These are phyloP conservation scores for Pandion haliaetus DNA, from an alignment of 2,113 vertebrate species.

Conservation along the genomic window DNA sequence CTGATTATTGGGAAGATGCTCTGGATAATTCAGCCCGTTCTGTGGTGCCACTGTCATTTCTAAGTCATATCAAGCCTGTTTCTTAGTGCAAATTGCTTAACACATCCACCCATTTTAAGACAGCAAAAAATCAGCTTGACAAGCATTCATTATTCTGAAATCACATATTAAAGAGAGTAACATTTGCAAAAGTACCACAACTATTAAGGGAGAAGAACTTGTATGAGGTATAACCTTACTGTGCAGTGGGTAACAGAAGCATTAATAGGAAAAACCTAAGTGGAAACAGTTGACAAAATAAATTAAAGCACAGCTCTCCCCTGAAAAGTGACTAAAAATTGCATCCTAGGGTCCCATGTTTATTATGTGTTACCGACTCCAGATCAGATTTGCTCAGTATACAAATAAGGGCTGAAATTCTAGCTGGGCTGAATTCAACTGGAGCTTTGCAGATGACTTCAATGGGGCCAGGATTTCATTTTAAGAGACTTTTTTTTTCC, in stretches of 20 bases:
- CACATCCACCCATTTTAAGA: constrained; percentile 35
- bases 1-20: constrained; percentile 7
- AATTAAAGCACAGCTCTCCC: constrained; percentile 36
- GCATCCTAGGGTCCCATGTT: constrained; percentile 57
- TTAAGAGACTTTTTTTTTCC: not conserved
- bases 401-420: constrained; percentile 64
- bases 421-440: constrained; percentile 29
- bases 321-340: constrained; percentile 62
- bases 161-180: constrained; percentile 30
- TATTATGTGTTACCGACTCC: constrained; percentile 64
- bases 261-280: constrained; percentile 62
- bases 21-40: not conserved
- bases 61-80: not conserved
- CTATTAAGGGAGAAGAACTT: constrained; percentile 47
- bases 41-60: constrained; percentile 5
- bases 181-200: constrained; percentile 37
- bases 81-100: constrained; percentile 43
- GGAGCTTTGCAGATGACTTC: constrained; percentile 42
- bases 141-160: constrained; percentile 64
- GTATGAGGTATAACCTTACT: constrained; percentile 42
- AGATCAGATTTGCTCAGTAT: constrained; percentile 57
- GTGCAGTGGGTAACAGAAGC: constrained; percentile 35
- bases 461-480: constrained; percentile 22
- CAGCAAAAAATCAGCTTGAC: constrained; percentile 60
- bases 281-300: constrained; percentile 72